These are phyloP conservation scores for Scaptodrosophila latifasciaeformis DNA, from an alignment of 2,888 invertebrate species.

Conservation along the genomic window DNA sequence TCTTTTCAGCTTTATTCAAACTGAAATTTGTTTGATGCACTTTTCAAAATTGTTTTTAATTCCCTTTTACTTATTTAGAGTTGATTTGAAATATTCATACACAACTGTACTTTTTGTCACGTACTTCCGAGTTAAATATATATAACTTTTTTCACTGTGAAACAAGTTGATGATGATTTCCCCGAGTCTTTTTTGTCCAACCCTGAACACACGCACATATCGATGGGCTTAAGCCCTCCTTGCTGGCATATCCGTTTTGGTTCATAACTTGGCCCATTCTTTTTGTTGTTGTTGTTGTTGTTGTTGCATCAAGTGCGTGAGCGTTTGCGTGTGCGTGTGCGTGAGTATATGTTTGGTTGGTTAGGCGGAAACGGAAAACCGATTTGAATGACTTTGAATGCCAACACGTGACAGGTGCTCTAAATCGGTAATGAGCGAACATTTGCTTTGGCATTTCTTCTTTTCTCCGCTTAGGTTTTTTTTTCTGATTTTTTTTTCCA, in stretches of 20 bases:
- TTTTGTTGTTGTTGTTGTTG: slow-evolving; percentile 24
- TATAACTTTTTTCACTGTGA: slow-evolving; percentile 1
- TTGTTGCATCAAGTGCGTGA: too few species aligned
- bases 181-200: slow-evolving; percentile 1
- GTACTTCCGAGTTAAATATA: too few species aligned
- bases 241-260: too few species aligned
- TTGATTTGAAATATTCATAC: too few species aligned
- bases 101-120: too few species aligned
- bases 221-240: background rate
- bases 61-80: too few species aligned
- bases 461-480: background rate
- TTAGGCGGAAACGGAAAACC: background rate
- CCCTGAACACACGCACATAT: slow-evolving; percentile 8
- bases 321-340: background rate
- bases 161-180: background rate
- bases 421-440: slow-evolving; percentile 31
- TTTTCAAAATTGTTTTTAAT: too few species aligned
- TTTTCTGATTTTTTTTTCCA: background rate
- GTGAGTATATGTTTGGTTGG: background rate
- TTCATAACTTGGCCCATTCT: slow-evolving; percentile 16
- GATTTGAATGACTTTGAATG: slow-evolving; percentile 11
- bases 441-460: slow-evolving; percentile 12
- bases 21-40: too few species aligned
- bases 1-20: too few species aligned
- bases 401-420: slow-evolving; percentile 21